phyloP scores from a whole-genome alignment of 2,888 invertebrate species.

The Ischnura elegans region DNA sequence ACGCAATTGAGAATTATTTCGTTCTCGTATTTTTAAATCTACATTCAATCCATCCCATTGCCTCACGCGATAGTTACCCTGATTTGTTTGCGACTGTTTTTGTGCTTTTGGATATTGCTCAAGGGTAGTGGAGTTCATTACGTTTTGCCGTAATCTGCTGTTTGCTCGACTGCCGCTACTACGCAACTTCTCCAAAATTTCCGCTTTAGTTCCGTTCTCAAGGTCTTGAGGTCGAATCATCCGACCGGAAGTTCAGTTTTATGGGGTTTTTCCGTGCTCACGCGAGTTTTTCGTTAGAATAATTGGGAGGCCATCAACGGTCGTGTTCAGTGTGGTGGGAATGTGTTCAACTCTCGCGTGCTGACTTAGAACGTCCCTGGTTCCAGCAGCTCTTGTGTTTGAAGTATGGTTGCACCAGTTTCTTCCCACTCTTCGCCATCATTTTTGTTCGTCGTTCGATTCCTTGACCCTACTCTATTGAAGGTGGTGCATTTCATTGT shows the following conservation, averaged over 20 bases:
- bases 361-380: neutral
- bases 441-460: too few relatives aligned
- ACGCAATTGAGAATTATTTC: too few relatives aligned
- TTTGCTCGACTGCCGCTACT: neutral
- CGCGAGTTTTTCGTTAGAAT: neutral
- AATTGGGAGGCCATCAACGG: neutral
- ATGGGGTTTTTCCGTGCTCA: neutral
- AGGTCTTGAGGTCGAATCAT: neutral
- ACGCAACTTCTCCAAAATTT: neutral
- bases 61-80: too few relatives aligned
- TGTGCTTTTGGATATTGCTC: neutral
- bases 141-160: neutral
- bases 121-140: neutral
- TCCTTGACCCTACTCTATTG: too few relatives aligned
- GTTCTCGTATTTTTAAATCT: too few relatives aligned
- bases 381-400: neutral
- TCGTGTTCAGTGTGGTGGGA: neutral
- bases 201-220: slow-evolving; percentile 4
- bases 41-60: too few relatives aligned
- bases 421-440: neutral
- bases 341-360: neutral
- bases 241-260: neutral
- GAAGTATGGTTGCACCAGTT: neutral
- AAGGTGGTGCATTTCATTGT: too few relatives aligned
- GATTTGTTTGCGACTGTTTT: neutral